These are phyloP conservation scores for Gerris buenoi DNA, from an alignment of 1,140 invertebrate species.

Conservation along the genomic window DNA sequence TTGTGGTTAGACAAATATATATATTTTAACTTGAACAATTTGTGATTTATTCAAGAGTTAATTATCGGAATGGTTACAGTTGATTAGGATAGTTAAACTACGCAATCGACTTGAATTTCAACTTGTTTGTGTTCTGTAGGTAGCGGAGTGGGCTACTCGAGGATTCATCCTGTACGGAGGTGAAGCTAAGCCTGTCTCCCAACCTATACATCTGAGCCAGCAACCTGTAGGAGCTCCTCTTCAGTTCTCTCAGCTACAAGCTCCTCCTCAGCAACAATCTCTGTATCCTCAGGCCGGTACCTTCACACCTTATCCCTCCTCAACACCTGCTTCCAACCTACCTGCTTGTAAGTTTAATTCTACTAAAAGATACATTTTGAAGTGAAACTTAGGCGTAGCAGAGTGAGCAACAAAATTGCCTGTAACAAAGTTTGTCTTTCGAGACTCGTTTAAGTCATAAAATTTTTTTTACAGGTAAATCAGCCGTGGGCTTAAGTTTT, in stretches of 20 bases:
- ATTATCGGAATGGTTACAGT: too few relatives aligned
- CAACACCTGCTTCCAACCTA: background rate
- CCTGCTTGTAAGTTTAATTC: background rate
- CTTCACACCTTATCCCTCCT: background rate
- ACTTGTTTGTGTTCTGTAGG: slow-evolving; percentile 24
- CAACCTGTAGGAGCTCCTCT: slow-evolving; percentile 2
- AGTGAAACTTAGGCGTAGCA: too few relatives aligned
- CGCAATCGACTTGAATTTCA: background rate
- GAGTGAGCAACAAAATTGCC: too few relatives aligned
- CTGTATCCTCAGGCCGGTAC: background rate
- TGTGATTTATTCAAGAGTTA: too few relatives aligned
- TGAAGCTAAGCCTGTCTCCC: slow-evolving; percentile 35
- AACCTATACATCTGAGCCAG: slow-evolving; percentile 12
- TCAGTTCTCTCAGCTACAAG: background rate
- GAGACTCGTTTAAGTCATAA: too few relatives aligned
- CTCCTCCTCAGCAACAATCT: background rate
- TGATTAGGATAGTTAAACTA: too few relatives aligned
- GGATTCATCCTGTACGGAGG: slow-evolving; percentile 87
- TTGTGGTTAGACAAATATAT: too few relatives aligned
- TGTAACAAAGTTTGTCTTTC: too few relatives aligned
- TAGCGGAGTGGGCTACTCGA: slow-evolving; percentile 71
- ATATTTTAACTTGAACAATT: too few relatives aligned
- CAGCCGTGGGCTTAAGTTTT: too few relatives aligned
- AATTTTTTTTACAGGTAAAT: too few relatives aligned
- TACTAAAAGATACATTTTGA: too few relatives aligned